Conservation (phyloP, 2,113 vertebrate species). For the Mirza zaza region DNA sequence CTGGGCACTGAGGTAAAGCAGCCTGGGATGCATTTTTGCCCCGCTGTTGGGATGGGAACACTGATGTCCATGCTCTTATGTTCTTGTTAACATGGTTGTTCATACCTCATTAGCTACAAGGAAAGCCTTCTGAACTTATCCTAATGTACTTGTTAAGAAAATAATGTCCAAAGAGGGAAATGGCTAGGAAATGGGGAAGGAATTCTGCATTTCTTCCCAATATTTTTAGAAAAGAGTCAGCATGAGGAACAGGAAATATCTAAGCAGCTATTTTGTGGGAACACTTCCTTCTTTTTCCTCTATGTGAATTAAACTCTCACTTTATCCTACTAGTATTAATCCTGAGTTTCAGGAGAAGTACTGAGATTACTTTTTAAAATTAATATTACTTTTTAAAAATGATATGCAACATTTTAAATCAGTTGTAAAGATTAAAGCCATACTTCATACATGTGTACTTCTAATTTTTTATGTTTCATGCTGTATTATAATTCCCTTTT, state of each 20-base stretch:
- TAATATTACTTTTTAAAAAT: not conserved
- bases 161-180: not conserved
- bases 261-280: not conserved
- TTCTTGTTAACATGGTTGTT: not conserved
- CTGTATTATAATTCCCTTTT: not conserved
- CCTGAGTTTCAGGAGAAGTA: conserved; percentile 20
- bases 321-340: not conserved
- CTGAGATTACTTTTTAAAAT: not conserved
- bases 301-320: not conserved
- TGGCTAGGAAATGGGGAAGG: not conserved
- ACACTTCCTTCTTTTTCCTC: not conserved
- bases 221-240: not conserved
- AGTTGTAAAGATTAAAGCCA: not conserved
- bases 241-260: not conserved
- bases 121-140: not conserved
- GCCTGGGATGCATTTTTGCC: not conserved
- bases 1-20: not conserved
- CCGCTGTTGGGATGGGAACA: not conserved
- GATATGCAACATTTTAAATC: not conserved
- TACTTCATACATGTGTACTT: not conserved
- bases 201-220: not conserved
- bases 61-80: not conserved
- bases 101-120: not conserved
- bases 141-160: not conserved
- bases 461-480: not conserved